Base-by-base conservation (phyloP, 2,113 vertebrate genomes). In the Merops nubicus region DNA sequence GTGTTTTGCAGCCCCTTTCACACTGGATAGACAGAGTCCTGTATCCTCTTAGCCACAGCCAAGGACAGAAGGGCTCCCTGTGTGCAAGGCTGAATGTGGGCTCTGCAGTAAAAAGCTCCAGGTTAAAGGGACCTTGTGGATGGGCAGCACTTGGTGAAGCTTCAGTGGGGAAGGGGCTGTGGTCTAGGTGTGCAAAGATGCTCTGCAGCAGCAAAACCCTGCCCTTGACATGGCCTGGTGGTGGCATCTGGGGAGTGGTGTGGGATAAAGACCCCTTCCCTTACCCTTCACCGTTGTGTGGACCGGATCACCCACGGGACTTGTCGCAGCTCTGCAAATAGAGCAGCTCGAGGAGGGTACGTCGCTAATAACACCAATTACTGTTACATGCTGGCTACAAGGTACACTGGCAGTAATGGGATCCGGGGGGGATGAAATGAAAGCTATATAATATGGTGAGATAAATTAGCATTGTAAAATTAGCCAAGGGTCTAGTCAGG, bases 391-490 rank as follows among this genome's bases (percentile, higher is more conserved):
- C 87, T 81, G 80, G 91, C 95, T 96, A 93, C 96, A 96, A 97
- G 96, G 97, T 96, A 95, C 78, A 31, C 86, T 77, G 75, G 95
- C 85, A 80, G 92, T 97, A 97, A 97, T 92, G 95, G 93, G 95
- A 96, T 96, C 94, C 62, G 15, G 90, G 89, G 89, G 95, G 96
- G 93, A 97, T 85, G 79, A 88, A 96, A 97, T 94, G 95, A 95
- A 96, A 96, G 95, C 54, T 4, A 76, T 95, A 73, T 96, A 97
- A 97, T 97, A 96, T 83, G 96, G 85, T 79, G 95, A 97, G 96
- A 96, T 97, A 97, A 97, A 97, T 97, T 97, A 96, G 84, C 11
- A 13, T 79, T 93, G 96, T 94, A 93, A 97, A 97, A 97, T 97
- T 97, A 97, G 97, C 95, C 91, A 80, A 76, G 97, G 89, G 95